Evolutionary conservation across 2,113 vertebrate species (phyloP).

Genomic region (Felis chaus): DNA sequence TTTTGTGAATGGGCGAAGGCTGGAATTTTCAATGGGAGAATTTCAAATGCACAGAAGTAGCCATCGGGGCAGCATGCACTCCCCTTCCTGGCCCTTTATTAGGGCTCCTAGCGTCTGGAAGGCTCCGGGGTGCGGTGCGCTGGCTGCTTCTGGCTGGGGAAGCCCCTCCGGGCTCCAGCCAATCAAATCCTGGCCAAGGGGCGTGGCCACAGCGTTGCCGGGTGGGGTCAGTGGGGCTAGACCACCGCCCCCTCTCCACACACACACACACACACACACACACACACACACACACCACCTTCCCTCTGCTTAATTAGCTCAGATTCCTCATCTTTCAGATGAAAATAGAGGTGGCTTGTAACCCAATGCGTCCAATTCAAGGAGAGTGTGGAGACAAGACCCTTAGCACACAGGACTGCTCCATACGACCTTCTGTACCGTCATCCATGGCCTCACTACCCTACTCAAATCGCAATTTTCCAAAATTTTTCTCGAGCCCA

Average conservation of each 20-base stretch:
- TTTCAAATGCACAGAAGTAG: background rate
- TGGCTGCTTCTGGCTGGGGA: background rate
- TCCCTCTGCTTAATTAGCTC: background rate
- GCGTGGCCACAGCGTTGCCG: background rate
- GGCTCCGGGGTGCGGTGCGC: background rate
- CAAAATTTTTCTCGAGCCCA: background rate
- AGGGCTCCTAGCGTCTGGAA: background rate
- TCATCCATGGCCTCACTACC: rapidly evolving
- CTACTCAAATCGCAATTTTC: background rate
- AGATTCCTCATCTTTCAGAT: background rate
- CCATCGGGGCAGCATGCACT: background rate
- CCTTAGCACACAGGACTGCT: background rate
- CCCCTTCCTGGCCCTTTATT: background rate
- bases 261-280: too few relatives aligned
- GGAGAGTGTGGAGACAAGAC: rapidly evolving
- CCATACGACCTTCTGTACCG: rapidly evolving
- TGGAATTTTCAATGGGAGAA: conserved; percentile 7
- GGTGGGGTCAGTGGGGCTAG: background rate
- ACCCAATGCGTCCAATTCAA: rapidly evolving
- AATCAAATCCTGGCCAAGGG: background rate
- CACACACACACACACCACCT: too few relatives aligned
- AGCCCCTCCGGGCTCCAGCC: background rate
- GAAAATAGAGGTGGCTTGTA: background rate
- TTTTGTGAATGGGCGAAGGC: conserved; percentile 32
- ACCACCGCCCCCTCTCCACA: background rate